phyloP scores from a whole-genome alignment of 2,797 vertebrate genomes.

The Pseudomugil tenellus region DNA sequence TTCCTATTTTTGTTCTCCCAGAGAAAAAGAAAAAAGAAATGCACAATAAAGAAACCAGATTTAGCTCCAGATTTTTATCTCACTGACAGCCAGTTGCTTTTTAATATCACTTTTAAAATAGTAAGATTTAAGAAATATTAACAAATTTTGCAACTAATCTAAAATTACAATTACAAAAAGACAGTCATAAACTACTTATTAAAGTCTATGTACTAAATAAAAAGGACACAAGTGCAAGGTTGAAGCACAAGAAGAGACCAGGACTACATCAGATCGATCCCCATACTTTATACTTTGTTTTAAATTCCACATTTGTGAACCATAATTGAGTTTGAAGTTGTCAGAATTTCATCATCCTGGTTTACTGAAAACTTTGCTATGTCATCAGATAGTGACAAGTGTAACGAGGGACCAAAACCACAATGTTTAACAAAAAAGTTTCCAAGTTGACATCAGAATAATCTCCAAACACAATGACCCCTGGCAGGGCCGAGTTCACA shows the following conservation, averaged over 20 bases:
- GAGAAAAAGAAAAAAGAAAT: not conserved
- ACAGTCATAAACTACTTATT: not conserved
- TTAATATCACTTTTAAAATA: not conserved
- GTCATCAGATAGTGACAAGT: not conserved
- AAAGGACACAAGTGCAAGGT: not conserved
- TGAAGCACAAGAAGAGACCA: too few relatives aligned
- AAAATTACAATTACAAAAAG: not conserved
- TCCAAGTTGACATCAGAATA: not conserved
- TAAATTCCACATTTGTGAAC: not conserved
- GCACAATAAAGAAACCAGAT: not conserved
- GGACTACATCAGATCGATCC: not conserved
- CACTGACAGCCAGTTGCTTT: not conserved
- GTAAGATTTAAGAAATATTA: not conserved
- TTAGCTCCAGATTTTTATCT: not conserved
- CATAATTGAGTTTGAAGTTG: not conserved
- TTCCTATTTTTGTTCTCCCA: not conserved
- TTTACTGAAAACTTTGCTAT: not conserved
- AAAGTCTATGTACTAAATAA: not conserved
- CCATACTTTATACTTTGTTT: not conserved
- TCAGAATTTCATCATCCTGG: not conserved
- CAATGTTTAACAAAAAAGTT: not conserved
- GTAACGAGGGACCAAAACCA: not conserved
- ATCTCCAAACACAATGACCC: not conserved
- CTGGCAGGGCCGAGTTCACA: not conserved
- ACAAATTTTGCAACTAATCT: not conserved